A percentile compares a stretch with the other conserved stretches of the same genome.
Evolutionary conservation across 2,113 vertebrate species (phyloP).

Genomic region (Brienomyrus longianalis): DNA sequence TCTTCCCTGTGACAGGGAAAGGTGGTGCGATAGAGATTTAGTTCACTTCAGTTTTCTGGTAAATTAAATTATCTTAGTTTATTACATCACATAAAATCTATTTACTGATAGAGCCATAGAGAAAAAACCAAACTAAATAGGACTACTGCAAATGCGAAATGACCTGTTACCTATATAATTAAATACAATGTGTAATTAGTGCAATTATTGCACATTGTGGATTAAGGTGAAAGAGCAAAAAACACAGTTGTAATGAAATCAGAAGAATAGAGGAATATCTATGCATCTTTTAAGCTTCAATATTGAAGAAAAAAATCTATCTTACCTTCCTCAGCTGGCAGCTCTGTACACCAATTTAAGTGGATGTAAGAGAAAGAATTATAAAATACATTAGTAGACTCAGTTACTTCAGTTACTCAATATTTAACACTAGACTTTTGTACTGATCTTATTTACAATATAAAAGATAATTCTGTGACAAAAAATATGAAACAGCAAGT

Average conservation of each 20-base stretch:
- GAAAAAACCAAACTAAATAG: background rate
- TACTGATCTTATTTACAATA: background rate
- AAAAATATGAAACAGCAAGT: background rate
- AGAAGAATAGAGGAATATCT: constrained; percentile 11
- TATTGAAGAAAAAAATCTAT: constrained; percentile 13
- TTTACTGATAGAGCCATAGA: background rate
- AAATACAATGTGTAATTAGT: background rate
- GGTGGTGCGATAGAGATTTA: background rate
- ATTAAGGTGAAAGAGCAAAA: background rate
- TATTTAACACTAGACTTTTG: background rate
- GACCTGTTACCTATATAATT: background rate
- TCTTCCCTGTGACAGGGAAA: constrained; percentile 50
- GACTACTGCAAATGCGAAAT: background rate
- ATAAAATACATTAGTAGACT: background rate
- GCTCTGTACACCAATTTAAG: constrained; percentile 48
- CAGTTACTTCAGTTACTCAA: background rate
- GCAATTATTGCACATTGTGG: background rate
- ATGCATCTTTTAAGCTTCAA: background rate
- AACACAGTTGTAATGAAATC: background rate
- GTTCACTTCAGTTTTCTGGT: background rate
- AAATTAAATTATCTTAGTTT: background rate
- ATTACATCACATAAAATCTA: background rate
- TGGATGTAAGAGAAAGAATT: constrained; percentile 19
- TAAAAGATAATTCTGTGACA: background rate
- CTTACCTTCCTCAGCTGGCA: constrained; percentile 69